Conservation (phyloP, 1,140 invertebrate species). For the Linepithema humile region DNA sequence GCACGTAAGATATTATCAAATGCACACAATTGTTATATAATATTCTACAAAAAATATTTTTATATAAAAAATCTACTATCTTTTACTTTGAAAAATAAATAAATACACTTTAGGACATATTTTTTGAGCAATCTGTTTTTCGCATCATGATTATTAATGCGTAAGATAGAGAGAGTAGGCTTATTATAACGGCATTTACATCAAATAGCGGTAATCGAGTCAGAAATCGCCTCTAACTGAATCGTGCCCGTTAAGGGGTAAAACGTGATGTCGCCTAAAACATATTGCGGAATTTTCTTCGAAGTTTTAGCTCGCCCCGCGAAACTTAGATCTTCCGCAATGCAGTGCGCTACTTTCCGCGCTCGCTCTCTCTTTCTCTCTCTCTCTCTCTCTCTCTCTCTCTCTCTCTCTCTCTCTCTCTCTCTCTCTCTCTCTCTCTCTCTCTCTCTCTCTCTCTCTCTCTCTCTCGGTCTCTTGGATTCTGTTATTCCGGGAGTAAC, state of each 20-base stretch:
- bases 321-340: conserved; percentile 50
- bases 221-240: neutral
- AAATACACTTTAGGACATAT: neutral
- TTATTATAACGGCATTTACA: neutral
- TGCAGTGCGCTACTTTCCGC: conserved; percentile 36
- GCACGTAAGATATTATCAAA: no score
- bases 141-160: neutral
- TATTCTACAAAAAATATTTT: no score
- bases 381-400: neutral
- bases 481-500: conserved; percentile 48
- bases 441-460: neutral
- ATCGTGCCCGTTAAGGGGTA: neutral
- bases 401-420: neutral
- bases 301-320: conserved; percentile 1
- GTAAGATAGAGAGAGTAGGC: no score
- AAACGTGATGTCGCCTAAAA: conserved; percentile 24
- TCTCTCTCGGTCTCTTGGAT: conserved; percentile 19
- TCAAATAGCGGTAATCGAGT: neutral
- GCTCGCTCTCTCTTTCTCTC: neutral
- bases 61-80: no score
- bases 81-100: neutral
- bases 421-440: neutral
- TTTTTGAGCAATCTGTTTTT: neutral
- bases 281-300: conserved; percentile 27
- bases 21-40: no score